Evolutionary conservation across 2,113 vertebrate genomes (phyloP).

Genomic region (Bucco capensis): DNA sequence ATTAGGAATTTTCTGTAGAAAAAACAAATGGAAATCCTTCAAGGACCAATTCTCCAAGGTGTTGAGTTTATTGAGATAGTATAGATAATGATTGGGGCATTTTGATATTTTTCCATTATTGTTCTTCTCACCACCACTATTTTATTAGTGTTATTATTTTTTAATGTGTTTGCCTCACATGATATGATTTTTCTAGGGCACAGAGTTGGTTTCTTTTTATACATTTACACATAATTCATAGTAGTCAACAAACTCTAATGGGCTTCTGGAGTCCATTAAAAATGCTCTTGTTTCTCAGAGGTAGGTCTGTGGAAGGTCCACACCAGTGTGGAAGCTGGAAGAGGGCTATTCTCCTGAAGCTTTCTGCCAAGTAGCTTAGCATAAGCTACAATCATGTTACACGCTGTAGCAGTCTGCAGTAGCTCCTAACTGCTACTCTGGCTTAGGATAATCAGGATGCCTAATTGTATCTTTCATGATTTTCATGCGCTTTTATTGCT

Average conservation of each 20-base stretch:
- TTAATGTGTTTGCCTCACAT: not conserved
- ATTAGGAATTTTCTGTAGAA: not conserved
- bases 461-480: not conserved
- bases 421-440: not conserved
- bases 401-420: not conserved
- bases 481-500: not conserved
- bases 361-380: not conserved
- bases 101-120: not conserved
- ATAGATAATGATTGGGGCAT: not conserved
- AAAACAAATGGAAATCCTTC: not conserved
- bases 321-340: not conserved
- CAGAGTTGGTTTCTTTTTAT: not conserved
- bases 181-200: accelerated
- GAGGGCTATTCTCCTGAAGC: not conserved
- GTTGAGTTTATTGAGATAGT: accelerated
- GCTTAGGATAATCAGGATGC: not conserved
- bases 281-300: accelerated
- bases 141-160: not conserved
- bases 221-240: not conserved
- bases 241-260: not conserved
- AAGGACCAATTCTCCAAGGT: not conserved
- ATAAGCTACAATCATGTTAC: not conserved
- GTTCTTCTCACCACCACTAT: not conserved
- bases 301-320: not conserved
- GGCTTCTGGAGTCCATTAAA: not conserved